These are phyloP conservation scores for Schizotus pectinicornis DNA, from an alignment of 2,888 invertebrate species.

Conservation along the genomic window DNA sequence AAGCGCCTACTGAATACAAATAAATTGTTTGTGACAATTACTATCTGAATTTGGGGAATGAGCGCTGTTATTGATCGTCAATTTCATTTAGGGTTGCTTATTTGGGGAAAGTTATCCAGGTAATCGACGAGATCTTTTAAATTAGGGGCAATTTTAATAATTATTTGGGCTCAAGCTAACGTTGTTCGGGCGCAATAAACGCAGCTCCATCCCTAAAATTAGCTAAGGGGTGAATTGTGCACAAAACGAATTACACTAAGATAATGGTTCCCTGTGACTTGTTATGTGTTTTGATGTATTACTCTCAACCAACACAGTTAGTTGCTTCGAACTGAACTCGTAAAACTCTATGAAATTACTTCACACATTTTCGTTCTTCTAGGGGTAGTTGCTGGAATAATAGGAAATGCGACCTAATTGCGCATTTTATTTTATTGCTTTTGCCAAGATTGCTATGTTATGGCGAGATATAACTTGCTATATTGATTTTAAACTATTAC, in stretches of 20 bases:
- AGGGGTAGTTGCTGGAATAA: too few relatives aligned
- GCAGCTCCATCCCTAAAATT: conserved; percentile 22
- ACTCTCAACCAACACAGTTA: conserved; percentile 4
- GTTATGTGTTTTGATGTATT: conserved; percentile 19
- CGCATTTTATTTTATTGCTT: too few relatives aligned
- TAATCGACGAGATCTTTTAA: conserved; percentile 16
- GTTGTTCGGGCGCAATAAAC: conserved; percentile 13
- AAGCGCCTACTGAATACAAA: too few relatives aligned
- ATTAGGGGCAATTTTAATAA: conserved; percentile 23
- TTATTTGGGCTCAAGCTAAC: conserved; percentile 21
- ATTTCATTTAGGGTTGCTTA: conserved; percentile 3
- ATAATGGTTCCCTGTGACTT: conserved; percentile 27
- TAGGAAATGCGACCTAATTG: too few relatives aligned
- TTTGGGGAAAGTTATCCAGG: conserved; percentile 6
- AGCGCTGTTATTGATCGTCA: too few relatives aligned
- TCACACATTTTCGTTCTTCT: conserved; percentile 9
- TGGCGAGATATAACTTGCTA: too few relatives aligned
- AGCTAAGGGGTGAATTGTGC: conserved; percentile 20
- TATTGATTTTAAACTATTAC: too few relatives aligned
- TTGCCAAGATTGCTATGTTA: too few relatives aligned
- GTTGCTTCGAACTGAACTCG: too few relatives aligned
- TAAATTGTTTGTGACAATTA: too few relatives aligned
- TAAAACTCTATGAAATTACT: not conserved
- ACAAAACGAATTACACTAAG: conserved; percentile 27
- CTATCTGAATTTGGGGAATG: too few relatives aligned